Base-by-base conservation (phyloP, 1,140 invertebrate species). In the Holotrichia oblita region DNA sequence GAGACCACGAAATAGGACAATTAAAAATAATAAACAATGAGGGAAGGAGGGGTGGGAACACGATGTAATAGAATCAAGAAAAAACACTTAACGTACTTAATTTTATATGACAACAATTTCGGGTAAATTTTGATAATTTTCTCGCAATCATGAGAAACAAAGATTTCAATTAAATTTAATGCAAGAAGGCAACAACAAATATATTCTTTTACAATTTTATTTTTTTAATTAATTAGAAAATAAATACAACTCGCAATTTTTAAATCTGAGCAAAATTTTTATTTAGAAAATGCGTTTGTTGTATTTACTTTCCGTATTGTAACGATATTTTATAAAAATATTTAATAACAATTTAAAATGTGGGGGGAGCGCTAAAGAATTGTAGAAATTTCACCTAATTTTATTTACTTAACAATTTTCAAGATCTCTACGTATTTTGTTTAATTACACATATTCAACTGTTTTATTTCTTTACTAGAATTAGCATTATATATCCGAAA, bases 401-500 rank as follows among this genome's bases (percentile, higher is more conserved):
- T 8, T 61, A 61, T 61, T 8, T 10, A 34, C 8, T 69, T 12
- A 69, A 69, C 61, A 69, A 24, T 69, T 34, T 1, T 27, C 7
- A 34, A 69, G 61, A 69, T 69, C 61, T 20, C 61, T 20, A 17
- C 6, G n/a, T 55, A 55, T 55, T 55, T 55, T 48, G 12, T 55
- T 55, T 55, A 17, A 55, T 17, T 55, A 69, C 61, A 69, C 22
- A 10, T 69, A 69, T 69, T 27, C 10, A 69, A 69, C 48, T 17
- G 48, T 27, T 22, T 69, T 69, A 24, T 69, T 69, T 69, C 14
- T 69, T 69, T 20, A 69, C 22, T 69, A 69, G 22, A 69, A 55
- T 55, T 55, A 55, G 20, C 61, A 69, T 69, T 69, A 69, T 34
- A 69, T 27, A 12, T 69, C 61, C 61, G 61, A 69, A 69, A 69